Conservation (phyloP, 1,140 invertebrate species). For the Formica selysi region DNA sequence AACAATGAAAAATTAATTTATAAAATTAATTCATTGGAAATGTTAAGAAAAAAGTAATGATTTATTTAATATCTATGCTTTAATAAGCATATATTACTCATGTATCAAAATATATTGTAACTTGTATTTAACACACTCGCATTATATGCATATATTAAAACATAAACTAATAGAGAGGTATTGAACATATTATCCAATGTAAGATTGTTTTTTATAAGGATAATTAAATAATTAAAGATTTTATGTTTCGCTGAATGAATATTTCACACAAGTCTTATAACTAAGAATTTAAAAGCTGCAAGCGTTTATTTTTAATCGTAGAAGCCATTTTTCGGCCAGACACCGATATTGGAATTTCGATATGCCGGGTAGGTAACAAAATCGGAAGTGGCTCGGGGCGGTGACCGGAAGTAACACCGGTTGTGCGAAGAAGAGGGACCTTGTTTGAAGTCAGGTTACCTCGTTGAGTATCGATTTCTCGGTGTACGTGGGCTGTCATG, state of each 20-base stretch:
- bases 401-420: slow-evolving; percentile 70
- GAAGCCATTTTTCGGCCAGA: slow-evolving; percentile 14
- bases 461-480: slow-evolving; percentile 83
- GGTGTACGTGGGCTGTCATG: slow-evolving; percentile 85
- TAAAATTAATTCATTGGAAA: background rate
- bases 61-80: background rate
- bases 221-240: slow-evolving; percentile 11
- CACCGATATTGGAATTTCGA: slow-evolving; percentile 62
- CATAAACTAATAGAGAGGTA: background rate
- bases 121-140: background rate
- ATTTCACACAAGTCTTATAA: background rate
- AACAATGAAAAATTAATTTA: background rate
- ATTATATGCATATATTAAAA: background rate
- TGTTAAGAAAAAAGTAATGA: background rate
- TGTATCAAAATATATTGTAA: background rate
- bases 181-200: background rate
- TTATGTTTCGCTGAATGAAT: slow-evolving; percentile 4
- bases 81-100: background rate
- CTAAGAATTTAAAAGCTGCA: slow-evolving; percentile 34
- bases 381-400: slow-evolving; percentile 61
- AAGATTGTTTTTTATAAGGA: background rate
- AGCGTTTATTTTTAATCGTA: slow-evolving; percentile 38
- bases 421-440: slow-evolving; percentile 61
- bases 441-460: slow-evolving; percentile 72
- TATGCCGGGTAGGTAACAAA: slow-evolving; percentile 50